phyloP scores from a whole-genome alignment of 2,113 vertebrate species.

The Ophthalmolycus amberensis region DNA sequence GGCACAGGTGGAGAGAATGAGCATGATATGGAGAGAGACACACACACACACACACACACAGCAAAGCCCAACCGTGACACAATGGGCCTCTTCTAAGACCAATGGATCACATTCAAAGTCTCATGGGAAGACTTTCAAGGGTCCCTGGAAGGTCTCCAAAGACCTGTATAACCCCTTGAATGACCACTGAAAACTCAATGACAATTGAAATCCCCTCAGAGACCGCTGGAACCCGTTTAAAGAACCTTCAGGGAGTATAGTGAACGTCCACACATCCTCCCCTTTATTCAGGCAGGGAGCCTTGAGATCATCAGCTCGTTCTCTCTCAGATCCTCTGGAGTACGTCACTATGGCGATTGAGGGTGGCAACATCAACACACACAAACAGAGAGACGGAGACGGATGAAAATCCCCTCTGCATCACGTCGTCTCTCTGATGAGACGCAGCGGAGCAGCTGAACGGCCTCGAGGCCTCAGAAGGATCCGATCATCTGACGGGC shows the following conservation, averaged over 20 bases:
- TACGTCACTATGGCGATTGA: constrained; percentile 27
- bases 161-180: not conserved
- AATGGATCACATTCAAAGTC: too few relatives aligned
- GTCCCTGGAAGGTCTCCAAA: not conserved
- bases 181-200: not conserved
- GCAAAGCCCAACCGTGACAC: too few relatives aligned
- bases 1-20: too few relatives aligned
- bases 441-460: constrained; percentile 12
- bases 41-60: too few relatives aligned
- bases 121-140: not conserved
- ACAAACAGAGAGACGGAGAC: constrained; percentile 36
- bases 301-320: constrained; percentile 26
- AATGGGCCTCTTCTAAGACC: not conserved
- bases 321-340: not conserved
- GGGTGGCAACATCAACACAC: constrained; percentile 35
- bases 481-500: not conserved
- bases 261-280: not conserved
- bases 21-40: too few relatives aligned
- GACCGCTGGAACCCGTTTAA: not conserved
- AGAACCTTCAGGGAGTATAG: not conserved
- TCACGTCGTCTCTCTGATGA: constrained; percentile 1
- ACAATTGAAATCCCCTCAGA: not conserved
- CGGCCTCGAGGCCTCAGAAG: not conserved
- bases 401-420: constrained; percentile 26
- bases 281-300: not conserved